Percentiles rank a stretch among this genome's conserved stretches.
These are phyloP conservation scores for Plectropomus leopardus DNA, from an alignment of 2,113 vertebrate species.

Conservation along the genomic window DNA sequence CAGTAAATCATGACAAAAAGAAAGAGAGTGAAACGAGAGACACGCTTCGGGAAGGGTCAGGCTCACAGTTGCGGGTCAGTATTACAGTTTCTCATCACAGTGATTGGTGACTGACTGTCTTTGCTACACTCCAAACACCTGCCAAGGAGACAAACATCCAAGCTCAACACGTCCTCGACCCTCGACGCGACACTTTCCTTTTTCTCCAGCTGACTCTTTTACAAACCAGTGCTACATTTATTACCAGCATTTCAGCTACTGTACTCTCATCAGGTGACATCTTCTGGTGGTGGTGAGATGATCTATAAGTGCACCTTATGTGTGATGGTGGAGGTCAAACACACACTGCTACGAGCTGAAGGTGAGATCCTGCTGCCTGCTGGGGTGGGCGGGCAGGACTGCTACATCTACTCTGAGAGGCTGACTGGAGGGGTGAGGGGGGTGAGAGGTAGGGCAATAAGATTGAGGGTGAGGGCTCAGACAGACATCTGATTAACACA, in stretches of 20 bases:
- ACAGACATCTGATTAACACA: constrained; percentile 54
- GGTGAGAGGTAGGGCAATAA: constrained; percentile 28
- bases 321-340: constrained; percentile 53
- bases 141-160: constrained; percentile 75
- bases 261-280: constrained; percentile 62
- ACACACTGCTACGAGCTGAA: constrained; percentile 58
- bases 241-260: constrained; percentile 59
- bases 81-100: constrained; percentile 87
- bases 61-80: constrained; percentile 85
- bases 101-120: constrained; percentile 82
- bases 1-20: constrained; percentile 37
- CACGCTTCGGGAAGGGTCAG: constrained; percentile 60
- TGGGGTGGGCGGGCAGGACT: constrained; percentile 63
- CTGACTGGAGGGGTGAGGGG: constrained; percentile 37
- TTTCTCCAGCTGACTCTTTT: constrained; percentile 32
- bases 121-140: constrained; percentile 67
- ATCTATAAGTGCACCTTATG: constrained; percentile 58
- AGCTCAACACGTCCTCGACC: constrained; percentile 69
- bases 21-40: constrained; percentile 49
- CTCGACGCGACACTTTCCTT: background rate
- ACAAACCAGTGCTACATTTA: constrained; percentile 73
- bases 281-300: constrained; percentile 61
- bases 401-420: constrained; percentile 81
- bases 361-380: constrained; percentile 57
- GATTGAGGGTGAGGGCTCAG: constrained; percentile 27